These are phyloP conservation scores for Machaerirhynchus nigripectus DNA, from an alignment of 2,113 vertebrate species.

Conservation along the genomic window DNA sequence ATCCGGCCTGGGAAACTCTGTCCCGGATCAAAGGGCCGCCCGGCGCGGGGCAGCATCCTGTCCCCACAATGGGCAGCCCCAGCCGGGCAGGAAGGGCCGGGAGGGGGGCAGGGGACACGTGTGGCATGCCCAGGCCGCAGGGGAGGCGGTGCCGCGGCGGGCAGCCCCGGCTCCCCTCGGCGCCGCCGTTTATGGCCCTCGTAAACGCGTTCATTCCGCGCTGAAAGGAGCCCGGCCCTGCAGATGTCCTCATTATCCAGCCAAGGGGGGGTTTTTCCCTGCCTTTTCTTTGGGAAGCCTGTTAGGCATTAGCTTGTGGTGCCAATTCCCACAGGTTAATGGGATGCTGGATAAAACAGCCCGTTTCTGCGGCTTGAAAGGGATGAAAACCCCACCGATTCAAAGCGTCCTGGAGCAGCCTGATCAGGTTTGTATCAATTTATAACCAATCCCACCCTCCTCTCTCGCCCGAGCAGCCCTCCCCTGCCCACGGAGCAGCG, in stretches of 20 bases:
- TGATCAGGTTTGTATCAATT: not conserved
- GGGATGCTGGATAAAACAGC: not conserved
- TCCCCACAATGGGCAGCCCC: not conserved
- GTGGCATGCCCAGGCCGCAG: not conserved
- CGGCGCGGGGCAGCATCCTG: conserved; percentile 37
- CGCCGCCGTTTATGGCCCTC: conserved; percentile 51
- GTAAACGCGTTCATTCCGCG: conserved; percentile 22
- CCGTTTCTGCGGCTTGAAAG: not conserved
- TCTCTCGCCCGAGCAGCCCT: not conserved
- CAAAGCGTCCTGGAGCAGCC: not conserved
- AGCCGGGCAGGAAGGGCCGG: not conserved
- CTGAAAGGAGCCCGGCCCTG: conserved; percentile 28
- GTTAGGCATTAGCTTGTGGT: not conserved
- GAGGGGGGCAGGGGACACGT: not conserved
- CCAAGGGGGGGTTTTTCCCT: not conserved
- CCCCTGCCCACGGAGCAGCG: not conserved
- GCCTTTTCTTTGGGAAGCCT: not conserved
- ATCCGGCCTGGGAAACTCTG: not conserved
- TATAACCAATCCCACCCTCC: not conserved
- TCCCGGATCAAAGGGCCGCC: conserved; percentile 24
- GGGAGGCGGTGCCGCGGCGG: conserved; percentile 25
- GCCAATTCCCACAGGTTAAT: not conserved
- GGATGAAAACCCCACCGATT: not conserved
- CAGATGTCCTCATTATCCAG: conserved; percentile 31
- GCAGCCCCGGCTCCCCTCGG: not conserved